Conservation (phyloP, 2,888 invertebrate species). For the Callyntrura sp. region DNA sequence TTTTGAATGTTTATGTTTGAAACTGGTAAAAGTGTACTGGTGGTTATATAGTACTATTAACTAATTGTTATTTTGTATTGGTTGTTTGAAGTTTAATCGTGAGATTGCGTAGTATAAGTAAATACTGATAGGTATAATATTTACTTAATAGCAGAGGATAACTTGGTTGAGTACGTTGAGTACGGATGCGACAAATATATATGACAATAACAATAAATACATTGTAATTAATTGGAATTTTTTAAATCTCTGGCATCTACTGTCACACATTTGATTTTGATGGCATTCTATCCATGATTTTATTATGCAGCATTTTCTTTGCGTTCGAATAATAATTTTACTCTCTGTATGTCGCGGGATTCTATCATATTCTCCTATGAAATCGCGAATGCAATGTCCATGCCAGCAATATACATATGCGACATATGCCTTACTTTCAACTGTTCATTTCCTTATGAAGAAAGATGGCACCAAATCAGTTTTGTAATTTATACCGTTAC, state of each 20-base stretch:
- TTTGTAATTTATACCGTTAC: no score
- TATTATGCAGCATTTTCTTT: no score
- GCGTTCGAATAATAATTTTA: no score
- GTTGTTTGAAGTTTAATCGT: constrained; percentile 35
- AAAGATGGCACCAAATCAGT: no score
- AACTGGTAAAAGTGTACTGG: constrained; percentile 45
- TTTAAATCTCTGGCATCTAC: background rate
- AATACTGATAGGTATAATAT: background rate
- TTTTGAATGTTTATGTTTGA: background rate
- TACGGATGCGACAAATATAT: constrained; percentile 32
- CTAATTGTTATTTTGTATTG: background rate
- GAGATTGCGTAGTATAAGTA: background rate
- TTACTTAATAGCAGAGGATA: background rate
- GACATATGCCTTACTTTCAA: no score
- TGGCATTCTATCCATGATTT: no score
- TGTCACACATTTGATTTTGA: no score
- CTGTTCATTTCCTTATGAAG: no score
- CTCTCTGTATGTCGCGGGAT: no score
- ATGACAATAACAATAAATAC: constrained; percentile 23
- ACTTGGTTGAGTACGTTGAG: background rate
- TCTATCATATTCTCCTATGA: no score
- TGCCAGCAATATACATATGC: no score
- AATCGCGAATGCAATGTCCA: no score
- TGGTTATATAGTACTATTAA: background rate
- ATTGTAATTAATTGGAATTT: background rate